Evolutionary conservation across 2,797 vertebrate genomes (phyloP).

Genomic region (Onychomys leucogaster): DNA sequence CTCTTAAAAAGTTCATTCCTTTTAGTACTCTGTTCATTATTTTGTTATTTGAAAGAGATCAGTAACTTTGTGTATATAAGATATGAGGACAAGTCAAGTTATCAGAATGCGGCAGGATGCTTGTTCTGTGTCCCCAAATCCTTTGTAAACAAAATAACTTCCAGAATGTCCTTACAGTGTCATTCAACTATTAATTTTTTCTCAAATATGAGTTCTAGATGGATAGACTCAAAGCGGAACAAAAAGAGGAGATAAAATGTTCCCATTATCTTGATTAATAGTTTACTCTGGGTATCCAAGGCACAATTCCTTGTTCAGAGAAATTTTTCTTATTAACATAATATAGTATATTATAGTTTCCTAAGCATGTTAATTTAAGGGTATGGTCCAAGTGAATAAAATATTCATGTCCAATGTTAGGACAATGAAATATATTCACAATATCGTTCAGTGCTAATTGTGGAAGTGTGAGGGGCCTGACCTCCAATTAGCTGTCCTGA

Average conservation of each 20-base stretch:
- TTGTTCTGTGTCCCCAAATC: neutral
- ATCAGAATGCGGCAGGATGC: neutral
- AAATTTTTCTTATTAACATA: constrained; percentile 50
- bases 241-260: neutral
- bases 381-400: constrained; percentile 62
- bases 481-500: constrained; percentile 45
- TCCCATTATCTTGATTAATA: neutral
- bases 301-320: neutral
- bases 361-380: constrained; percentile 57
- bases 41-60: neutral
- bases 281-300: neutral
- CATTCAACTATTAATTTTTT: neutral
- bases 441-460: constrained; percentile 54
- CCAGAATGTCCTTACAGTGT: neutral
- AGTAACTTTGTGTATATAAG: neutral
- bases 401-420: constrained; percentile 65
- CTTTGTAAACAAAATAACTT: neutral
- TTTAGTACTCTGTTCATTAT: neutral
- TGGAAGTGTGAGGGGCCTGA: constrained; percentile 35
- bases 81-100: neutral
- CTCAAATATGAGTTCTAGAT: constrained; percentile 7
- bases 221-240: neutral
- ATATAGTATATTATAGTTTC: neutral
- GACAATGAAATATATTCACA: constrained; percentile 58
- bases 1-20: neutral